Percentiles rank a stretch among this genome's conserved stretches.
phyloP scores from a whole-genome alignment of 2,797 vertebrate species.

The Pteropus rufus region DNA sequence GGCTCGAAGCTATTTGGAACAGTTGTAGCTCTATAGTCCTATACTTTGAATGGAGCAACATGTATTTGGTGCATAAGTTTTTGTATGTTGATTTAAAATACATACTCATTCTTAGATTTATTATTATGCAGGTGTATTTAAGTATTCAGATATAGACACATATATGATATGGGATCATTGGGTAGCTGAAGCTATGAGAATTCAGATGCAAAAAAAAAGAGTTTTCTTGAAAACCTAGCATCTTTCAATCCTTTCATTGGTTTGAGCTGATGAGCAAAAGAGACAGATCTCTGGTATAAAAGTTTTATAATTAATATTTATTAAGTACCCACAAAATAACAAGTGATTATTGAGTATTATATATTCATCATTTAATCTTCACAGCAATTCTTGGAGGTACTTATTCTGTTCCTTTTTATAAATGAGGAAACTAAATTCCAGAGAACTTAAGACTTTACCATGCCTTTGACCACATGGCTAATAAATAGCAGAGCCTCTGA shows the following conservation, averaged over 20 bases:
- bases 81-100: slow-evolving; percentile 14
- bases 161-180: neutral
- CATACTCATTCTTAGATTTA: neutral
- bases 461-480: neutral
- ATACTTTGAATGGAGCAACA: neutral
- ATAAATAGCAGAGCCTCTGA: neutral
- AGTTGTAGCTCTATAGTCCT: neutral
- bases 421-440: neutral
- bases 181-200: neutral
- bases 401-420: neutral
- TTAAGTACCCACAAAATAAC: neutral
- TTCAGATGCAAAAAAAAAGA: neutral
- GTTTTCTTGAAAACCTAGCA: slow-evolving; percentile 2
- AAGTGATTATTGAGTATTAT: neutral
- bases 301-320: neutral
- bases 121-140: neutral
- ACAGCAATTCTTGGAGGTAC: neutral
- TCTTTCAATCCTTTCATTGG: neutral
- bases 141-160: neutral
- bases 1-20: neutral
- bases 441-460: neutral
- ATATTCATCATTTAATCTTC: neutral
- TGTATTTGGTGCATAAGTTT: neutral
- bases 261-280: neutral
- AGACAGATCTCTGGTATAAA: neutral